These are phyloP conservation scores for Cylas formicarius DNA, from an alignment of 1,140 invertebrate genomes.

Conservation along the genomic window DNA sequence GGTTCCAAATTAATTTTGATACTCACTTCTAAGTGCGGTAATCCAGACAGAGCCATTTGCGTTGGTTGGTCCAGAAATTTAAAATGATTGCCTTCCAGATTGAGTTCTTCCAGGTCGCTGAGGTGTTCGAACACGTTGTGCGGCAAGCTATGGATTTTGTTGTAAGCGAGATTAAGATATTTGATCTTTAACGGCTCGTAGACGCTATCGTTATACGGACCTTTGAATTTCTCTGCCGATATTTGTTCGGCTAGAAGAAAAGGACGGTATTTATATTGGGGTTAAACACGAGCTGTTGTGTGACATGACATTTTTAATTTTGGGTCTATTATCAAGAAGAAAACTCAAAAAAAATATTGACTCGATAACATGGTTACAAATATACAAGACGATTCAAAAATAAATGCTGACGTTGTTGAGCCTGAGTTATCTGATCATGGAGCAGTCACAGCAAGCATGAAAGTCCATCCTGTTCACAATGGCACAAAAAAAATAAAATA, in stretches of 20 bases:
- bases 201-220: constrained; percentile 47
- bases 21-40: constrained; percentile 52
- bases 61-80: constrained; percentile 54
- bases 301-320: too few relatives aligned
- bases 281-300: too few relatives aligned
- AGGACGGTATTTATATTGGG: constrained; percentile 4
- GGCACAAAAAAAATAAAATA: too few relatives aligned
- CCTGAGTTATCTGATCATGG: not conserved
- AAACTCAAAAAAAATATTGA: not conserved
- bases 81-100: constrained; percentile 62
- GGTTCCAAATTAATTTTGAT: not conserved
- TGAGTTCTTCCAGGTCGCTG: constrained; percentile 54
- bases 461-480: too few relatives aligned
- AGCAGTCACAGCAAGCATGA: not conserved
- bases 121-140: constrained; percentile 65
- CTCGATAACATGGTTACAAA: not conserved
- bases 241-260: constrained; percentile 27
- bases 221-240: constrained; percentile 51
- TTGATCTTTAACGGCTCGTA: constrained; percentile 59
- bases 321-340: too few relatives aligned
- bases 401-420: too few relatives aligned
- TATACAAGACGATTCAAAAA: not conserved
- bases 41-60: constrained; percentile 49
- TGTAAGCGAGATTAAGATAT: constrained; percentile 59
- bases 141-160: constrained; percentile 59